Evolutionary conservation across 2,797 vertebrate genomes (phyloP).

Genomic region (Selene dorsalis): DNA sequence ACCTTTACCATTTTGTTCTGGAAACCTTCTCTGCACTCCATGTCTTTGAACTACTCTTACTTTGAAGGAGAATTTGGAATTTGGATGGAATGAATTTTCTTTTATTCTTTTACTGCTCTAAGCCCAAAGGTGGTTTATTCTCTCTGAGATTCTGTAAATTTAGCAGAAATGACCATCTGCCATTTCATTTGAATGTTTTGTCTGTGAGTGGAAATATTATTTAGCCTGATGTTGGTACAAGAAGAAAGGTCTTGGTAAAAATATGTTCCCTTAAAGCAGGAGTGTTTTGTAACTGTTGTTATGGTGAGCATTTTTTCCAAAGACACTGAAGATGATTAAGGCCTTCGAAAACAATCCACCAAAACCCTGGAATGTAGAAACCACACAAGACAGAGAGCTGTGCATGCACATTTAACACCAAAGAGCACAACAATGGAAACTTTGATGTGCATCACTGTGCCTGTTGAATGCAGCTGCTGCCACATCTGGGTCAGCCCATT

Average conservation of each 20-base stretch:
- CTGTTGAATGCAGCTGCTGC: constrained; percentile 17
- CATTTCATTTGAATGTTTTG: no score
- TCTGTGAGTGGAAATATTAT: no score
- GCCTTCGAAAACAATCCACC: constrained; percentile 34
- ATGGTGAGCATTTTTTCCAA: constrained; percentile 22
- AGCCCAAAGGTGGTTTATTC: no score
- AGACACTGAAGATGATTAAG: constrained; percentile 50
- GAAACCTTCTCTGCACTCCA: no score
- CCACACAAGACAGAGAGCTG: constrained; percentile 50
- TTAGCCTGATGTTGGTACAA: no score
- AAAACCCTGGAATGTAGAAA: constrained; percentile 50
- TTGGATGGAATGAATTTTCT: no score
- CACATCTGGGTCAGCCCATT: constrained; percentile 40
- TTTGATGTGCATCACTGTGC: constrained; percentile 46
- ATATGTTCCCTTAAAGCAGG: not conserved
- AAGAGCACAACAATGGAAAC: constrained; percentile 36
- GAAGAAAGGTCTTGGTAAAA: not conserved
- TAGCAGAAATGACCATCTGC: no score
- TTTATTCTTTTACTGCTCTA: no score
- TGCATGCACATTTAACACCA: constrained; percentile 40
- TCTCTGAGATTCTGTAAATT: no score
- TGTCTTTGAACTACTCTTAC: no score
- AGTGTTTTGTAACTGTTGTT: constrained; percentile 9
- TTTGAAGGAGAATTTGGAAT: no score
- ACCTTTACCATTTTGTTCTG: no score